Conservation (phyloP, 2,797 vertebrate genomes). For the Pogonophryne albipinna region DNA sequence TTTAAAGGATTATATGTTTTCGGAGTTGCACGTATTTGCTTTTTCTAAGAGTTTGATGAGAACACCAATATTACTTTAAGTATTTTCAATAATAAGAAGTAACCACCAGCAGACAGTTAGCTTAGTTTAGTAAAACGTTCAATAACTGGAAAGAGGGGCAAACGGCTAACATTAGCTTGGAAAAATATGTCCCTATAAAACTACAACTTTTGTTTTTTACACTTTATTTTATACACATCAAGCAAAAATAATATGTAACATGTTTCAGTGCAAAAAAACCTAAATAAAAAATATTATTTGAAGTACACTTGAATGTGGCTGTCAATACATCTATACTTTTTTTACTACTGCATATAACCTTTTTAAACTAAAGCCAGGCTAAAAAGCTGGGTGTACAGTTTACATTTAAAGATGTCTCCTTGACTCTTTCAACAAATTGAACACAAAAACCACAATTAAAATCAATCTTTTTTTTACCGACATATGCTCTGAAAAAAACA, state of each 20-base stretch:
- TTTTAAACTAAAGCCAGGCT: not conserved
- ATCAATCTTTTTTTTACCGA: not conserved
- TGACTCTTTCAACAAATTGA: not conserved
- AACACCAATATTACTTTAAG: not conserved
- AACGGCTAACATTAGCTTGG: not conserved
- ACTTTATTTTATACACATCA: not conserved
- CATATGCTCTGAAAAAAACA: slow-evolving; percentile 1
- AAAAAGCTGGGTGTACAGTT: not conserved
- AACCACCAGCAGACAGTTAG: not conserved
- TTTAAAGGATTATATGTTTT: not conserved
- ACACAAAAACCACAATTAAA: not conserved
- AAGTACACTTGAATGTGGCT: not conserved
- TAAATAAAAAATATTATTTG: not conserved
- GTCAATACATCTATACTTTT: not conserved
- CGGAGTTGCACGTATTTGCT: not conserved
- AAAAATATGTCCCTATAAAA: not conserved
- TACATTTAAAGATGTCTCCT: not conserved
- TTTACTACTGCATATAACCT: not conserved
- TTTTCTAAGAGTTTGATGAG: not conserved
- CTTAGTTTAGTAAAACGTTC: not conserved
- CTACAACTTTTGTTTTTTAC: not conserved
- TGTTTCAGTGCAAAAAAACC: not conserved
- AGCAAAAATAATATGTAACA: not conserved
- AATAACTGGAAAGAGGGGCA: not conserved
- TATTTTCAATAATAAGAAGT: not conserved